These are phyloP conservation scores for Thecophora atra DNA, from an alignment of 2,888 invertebrate genomes.

Conservation along the genomic window DNA sequence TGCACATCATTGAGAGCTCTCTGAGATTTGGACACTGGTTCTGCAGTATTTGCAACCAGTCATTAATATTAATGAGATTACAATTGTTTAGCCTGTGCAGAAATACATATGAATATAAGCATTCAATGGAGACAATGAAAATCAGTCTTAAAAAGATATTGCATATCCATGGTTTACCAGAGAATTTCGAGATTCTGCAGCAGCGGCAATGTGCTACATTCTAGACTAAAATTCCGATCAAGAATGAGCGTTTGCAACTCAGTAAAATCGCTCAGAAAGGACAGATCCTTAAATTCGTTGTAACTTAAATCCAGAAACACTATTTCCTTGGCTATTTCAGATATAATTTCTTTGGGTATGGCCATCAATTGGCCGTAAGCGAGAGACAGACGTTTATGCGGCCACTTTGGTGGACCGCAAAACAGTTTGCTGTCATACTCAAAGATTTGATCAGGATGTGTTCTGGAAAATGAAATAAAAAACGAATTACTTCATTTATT, in stretches of 20 bases:
- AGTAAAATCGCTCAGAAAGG: conserved; percentile 75
- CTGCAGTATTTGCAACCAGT: conserved; percentile 75
- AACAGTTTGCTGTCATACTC: conserved; percentile 14
- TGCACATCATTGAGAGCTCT: conserved; percentile 80
- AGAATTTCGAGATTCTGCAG: conserved; percentile 76
- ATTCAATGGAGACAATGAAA: not conserved
- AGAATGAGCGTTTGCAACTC: conserved; percentile 78
- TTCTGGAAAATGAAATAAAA: conserved; percentile 4
- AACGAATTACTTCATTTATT: not conserved
- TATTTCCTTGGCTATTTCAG: conserved; percentile 70
- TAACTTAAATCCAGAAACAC: conserved; percentile 75
- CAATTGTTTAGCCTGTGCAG: conserved; percentile 71
- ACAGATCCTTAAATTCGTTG: conserved; percentile 77
- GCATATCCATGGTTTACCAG: too few relatives aligned
- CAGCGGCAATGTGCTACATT: conserved; percentile 73
- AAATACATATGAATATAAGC: not conserved
- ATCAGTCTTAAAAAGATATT: conserved; percentile 8
- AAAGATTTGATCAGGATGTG: conserved; percentile 21
- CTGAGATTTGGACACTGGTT: conserved; percentile 76
- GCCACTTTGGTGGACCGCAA: not conserved
- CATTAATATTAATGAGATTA: conserved; percentile 71
- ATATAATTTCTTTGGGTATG: conserved; percentile 71
- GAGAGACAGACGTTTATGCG: conserved; percentile 63
- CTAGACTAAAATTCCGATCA: conserved; percentile 79
- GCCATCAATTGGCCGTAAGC: conserved; percentile 73